Base-by-base conservation (phyloP, 2,797 vertebrate species). In the Muraenolepis orangiensis region DNA sequence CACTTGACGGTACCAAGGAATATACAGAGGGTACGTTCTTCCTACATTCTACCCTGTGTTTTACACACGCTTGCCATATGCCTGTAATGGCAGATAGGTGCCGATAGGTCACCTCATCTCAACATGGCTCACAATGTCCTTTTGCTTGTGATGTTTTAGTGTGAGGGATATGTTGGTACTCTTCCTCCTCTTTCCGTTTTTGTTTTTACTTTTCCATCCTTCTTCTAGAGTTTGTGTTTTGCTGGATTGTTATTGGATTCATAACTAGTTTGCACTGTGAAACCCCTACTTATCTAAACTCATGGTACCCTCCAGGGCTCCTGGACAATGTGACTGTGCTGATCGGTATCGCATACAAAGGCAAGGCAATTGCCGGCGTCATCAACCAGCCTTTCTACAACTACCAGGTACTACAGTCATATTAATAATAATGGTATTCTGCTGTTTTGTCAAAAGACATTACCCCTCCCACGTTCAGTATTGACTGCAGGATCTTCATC, bases 371-470 rank as follows among this genome's bases (percentile, higher is more conserved):
- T 34, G 98, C 96, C 79, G 97, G 98, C 61, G 93, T 99, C 86
- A 98, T 99, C 86, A 98, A 99, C 86, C 98, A 99, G 87, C 97
- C 98, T 0, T 99, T 97, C 88, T 98, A 96, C 92, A 99, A 99
- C 91, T 99, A 99, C 75, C 93, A 99, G 96, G 98, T 99, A 93
- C 61, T 23, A 26, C 57, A 3, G 7, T 34, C 7, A 34, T 26
- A 26, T 12, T 57, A 20, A 32, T 61, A 5, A 0, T 32, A 14
- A 71, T 6, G 12, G 30, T 1, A 1, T 71, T 51, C 20, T 3
- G 23, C 8, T 3, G 8, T 66, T 61, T 34, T 29, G 0, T 64
- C 23, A 64, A 57, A n/a, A 57, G 51, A 23, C 51, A n/a, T 26
- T 23, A 4, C 57, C 23, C 23, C 51, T 8, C 23, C 8, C 57